phyloP scores from a whole-genome alignment of 1,140 invertebrate species.

The Limonius californicus region DNA sequence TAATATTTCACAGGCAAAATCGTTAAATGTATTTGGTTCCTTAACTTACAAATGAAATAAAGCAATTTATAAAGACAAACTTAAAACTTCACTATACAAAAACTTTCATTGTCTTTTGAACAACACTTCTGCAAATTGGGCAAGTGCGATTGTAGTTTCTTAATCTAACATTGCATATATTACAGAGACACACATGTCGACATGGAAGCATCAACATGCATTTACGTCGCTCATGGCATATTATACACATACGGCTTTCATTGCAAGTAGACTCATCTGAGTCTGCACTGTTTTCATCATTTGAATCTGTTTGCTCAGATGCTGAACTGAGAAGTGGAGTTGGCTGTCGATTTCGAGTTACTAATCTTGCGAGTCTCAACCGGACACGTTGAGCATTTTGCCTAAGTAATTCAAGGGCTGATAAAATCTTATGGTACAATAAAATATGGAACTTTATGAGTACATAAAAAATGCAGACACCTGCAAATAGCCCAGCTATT shows the following conservation, averaged over 20 bases:
- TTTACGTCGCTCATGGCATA: background rate
- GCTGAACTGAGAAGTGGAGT: background rate
- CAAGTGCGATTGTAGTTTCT: background rate
- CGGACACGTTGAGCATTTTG: background rate
- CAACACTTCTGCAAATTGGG: background rate
- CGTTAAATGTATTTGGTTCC: too few relatives aligned
- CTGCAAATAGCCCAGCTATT: background rate
- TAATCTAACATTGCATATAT: background rate
- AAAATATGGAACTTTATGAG: constrained; percentile 1
- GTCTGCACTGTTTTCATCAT: background rate
- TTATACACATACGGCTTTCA: background rate
- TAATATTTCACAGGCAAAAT: too few relatives aligned
- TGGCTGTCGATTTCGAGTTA: background rate
- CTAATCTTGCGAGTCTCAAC: background rate
- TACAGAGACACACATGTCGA: constrained; percentile 1
- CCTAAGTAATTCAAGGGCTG: background rate
- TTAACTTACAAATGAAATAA: too few relatives aligned
- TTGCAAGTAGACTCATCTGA: background rate
- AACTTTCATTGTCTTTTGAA: constrained; percentile 5
- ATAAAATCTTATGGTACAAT: background rate
- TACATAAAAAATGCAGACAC: background rate
- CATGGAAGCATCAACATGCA: constrained; percentile 11
- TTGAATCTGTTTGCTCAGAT: background rate
- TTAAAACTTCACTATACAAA: constrained; percentile 9
- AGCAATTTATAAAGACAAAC: too few relatives aligned